Base-by-base conservation (phyloP, 2,888 invertebrate genomes). In the Teleiodes luculella region DNA sequence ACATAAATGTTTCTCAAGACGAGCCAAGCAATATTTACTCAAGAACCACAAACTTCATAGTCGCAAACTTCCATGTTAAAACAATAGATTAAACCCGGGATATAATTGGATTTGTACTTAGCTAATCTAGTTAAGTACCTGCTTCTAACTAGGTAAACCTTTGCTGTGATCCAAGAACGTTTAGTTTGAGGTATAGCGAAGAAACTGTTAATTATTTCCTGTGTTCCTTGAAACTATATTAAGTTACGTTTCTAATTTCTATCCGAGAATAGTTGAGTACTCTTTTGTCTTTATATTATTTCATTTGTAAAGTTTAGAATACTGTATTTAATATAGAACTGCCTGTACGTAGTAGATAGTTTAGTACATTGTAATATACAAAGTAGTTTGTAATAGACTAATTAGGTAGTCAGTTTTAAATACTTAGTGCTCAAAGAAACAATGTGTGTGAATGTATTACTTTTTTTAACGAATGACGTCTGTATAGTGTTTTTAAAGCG, bases 111-210 rank as follows among this genome's bases (percentile, higher is more conserved):
- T 46, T 46, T 46, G 46, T 31, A 46, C 46, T 45, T 31, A 31
- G 14, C 31, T 46, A 46, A 46, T 46, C 46, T 46, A 31, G 31
- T 30, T 46, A 30, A 46, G 46, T 46, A 46, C 46, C 46, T 46
- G 46, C 16, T 30, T 30, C 31, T 46, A 31, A 46, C 28, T 45
- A 28, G 45, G 46, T 46, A 46, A 46, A 46, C 31, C 46, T 46
- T 46, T 46, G 31, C 31, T 46, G 30, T 20, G 37, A 8, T 8
- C 18, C 39, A 7, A 18, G 39, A 11, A 18, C 18, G 39, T 41
- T 41, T 41, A 41, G 16, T 41, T 41, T 18, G 43, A 43, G 43
- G 43, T 43, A 41, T 41, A 24, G 24, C 24, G 6, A 24, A 43
- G 39, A 41, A 41, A 14, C 28, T 13, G 43, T 43, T 37, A 43